Conservation (phyloP, 1,140 invertebrate species). For the Nebria ingens region DNA sequence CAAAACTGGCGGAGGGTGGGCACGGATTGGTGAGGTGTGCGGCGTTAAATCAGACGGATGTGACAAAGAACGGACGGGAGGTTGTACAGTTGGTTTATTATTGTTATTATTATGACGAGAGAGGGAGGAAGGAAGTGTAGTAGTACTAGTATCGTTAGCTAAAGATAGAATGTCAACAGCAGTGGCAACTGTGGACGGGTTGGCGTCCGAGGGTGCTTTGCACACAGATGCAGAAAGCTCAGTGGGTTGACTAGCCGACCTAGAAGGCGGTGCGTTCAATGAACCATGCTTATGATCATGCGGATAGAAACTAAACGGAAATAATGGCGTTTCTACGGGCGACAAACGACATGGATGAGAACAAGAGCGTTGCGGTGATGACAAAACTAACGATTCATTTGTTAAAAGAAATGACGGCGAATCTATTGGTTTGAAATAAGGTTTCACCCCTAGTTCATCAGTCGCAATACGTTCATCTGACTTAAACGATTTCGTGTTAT, state of each 20-base stretch:
- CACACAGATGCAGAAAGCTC: constrained; percentile 2
- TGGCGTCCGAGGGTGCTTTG: neutral
- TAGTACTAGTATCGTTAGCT: neutral
- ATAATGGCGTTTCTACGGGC: constrained; percentile 12
- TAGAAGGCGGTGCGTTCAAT: neutral
- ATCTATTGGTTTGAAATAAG: constrained; percentile 10
- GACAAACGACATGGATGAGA: constrained; percentile 6
- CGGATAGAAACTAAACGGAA: constrained; percentile 26
- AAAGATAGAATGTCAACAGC: neutral
- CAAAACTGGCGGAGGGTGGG: neutral
- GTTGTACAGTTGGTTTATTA: neutral
- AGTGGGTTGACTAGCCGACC: constrained; percentile 7
- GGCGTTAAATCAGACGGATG: constrained; percentile 21
- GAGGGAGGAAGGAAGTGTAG: neutral
- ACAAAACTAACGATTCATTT: neutral
- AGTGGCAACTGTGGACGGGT: neutral
- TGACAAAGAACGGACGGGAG: constrained; percentile 27
- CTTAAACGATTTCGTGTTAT: constrained; percentile 21
- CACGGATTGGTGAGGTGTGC: neutral
- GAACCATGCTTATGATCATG: constrained; percentile 16
- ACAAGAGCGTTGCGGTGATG: constrained; percentile 11
- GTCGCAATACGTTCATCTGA: constrained; percentile 22
- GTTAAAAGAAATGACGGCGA: constrained; percentile 11
- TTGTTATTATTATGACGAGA: too few species aligned
- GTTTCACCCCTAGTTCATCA: constrained; percentile 13